Percentiles rank a stretch among this genome's conserved stretches.
Conservation (phyloP, 2,113 vertebrate genomes). For the Poeciliopsis occidentalis region DNA sequence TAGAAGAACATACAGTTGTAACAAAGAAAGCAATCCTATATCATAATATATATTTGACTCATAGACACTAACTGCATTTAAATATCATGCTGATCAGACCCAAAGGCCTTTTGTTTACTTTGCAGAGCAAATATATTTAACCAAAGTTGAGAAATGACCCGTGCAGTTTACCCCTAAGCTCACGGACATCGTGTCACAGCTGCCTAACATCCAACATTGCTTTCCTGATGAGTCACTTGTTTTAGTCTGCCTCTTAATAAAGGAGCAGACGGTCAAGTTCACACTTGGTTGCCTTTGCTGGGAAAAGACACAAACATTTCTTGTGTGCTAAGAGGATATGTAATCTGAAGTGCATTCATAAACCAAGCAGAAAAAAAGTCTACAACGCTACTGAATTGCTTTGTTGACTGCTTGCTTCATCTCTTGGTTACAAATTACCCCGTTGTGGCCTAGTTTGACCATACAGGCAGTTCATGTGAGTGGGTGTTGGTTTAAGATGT, state of each 20-base stretch:
- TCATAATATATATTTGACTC: background rate
- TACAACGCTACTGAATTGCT: background rate
- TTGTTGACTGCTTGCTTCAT: constrained; percentile 45
- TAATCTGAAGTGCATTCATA: background rate
- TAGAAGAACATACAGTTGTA: too few relatives aligned
- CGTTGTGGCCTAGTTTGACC: constrained; percentile 39
- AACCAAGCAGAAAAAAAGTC: background rate
- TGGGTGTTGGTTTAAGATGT: background rate
- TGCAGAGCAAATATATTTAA: background rate
- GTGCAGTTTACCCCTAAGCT: constrained; percentile 2
- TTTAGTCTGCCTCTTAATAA: background rate
- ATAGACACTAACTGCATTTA: background rate
- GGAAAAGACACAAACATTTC: background rate
- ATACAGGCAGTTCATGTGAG: background rate
- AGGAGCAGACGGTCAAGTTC: background rate
- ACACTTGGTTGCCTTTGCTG: background rate
- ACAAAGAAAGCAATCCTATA: background rate
- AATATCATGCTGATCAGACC: background rate
- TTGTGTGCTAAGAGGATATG: background rate
- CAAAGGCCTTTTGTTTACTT: background rate
- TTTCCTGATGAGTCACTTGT: constrained; percentile 52
- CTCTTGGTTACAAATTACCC: constrained; percentile 51
- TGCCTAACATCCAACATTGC: constrained; percentile 22
- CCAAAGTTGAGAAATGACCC: background rate
- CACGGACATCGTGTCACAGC: background rate